Evolutionary conservation across 2,888 invertebrate genomes (phyloP).

Genomic region (Drosophila eohydei): DNA sequence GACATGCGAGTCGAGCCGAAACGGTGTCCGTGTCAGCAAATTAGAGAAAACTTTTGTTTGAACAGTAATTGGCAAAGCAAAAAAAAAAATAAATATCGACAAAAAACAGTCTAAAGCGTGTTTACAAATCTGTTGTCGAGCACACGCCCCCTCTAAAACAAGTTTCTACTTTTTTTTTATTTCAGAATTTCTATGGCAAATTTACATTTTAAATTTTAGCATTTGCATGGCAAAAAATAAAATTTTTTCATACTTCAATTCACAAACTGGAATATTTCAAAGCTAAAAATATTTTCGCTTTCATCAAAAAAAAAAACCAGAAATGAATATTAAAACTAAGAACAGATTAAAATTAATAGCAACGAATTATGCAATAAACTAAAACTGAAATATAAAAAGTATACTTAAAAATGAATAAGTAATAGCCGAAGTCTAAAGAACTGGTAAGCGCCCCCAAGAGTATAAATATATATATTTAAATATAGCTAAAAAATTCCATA

Average conservation of each 20-base stretch:
- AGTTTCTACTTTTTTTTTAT: conserved; percentile 34
- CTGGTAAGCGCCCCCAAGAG: not conserved
- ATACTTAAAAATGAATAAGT: conserved; percentile 19
- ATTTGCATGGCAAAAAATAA: conserved; percentile 67
- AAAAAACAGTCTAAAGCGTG: conserved; percentile 36
- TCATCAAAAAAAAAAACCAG: conserved; percentile 31
- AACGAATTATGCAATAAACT: conserved; percentile 35
- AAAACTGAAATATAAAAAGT: not conserved
- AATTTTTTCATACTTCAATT: conserved; percentile 21
- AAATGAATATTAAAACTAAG: conserved; percentile 12
- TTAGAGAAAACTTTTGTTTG: conserved; percentile 76
- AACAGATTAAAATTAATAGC: conserved; percentile 19
- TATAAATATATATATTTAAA: not conserved
- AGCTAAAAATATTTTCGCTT: conserved; percentile 49
- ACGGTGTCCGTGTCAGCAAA: conserved; percentile 73
- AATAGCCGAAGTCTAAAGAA: not conserved
- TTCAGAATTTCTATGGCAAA: conserved; percentile 47
- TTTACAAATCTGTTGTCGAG: conserved; percentile 45
- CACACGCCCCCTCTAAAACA: conserved; percentile 2
- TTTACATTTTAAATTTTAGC: conserved; percentile 65
- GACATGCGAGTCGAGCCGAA: conserved; percentile 65
- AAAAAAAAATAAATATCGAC: not conserved
- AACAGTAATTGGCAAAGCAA: conserved; percentile 67
- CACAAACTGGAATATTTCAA: conserved; percentile 34
- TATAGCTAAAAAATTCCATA: conserved; percentile 10